Conservation (phyloP, 2,113 vertebrate species). For the mouse (Mus musculus) region DNA sequence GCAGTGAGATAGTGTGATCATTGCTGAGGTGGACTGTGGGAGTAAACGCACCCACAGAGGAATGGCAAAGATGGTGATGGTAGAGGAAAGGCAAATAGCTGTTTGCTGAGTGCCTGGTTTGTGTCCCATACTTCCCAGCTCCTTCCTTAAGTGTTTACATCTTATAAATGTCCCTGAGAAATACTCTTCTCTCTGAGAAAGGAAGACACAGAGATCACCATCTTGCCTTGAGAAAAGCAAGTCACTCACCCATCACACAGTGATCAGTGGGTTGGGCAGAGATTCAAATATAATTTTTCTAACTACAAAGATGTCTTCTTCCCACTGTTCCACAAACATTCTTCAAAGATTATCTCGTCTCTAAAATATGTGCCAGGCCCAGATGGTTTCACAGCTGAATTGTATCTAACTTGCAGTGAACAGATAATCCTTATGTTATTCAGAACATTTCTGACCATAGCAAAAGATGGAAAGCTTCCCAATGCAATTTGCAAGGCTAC, state of each 20-base stretch:
- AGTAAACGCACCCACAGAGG: not conserved
- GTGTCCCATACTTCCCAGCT: not conserved
- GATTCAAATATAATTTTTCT: slow-evolving; percentile 63
- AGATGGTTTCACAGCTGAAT: slow-evolving; percentile 83
- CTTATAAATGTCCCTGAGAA: slow-evolving; percentile 37
- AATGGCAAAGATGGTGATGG: not conserved
- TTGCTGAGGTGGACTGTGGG: not conserved
- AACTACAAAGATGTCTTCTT: slow-evolving; percentile 71
- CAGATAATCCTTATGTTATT: slow-evolving; percentile 82
- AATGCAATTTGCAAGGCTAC: slow-evolving; percentile 79
- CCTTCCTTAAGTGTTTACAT: not conserved
- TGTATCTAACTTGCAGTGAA: slow-evolving; percentile 80
- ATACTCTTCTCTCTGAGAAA: slow-evolving; percentile 11
- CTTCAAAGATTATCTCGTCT: slow-evolving; percentile 76
- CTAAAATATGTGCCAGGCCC: slow-evolving; percentile 81
- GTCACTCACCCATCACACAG: not conserved
- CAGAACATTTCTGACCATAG: slow-evolving; percentile 82
- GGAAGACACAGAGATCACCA: not conserved
- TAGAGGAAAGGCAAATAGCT: not conserved
- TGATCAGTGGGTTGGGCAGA: slow-evolving; percentile 37
- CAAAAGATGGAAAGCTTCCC: slow-evolving; percentile 80
- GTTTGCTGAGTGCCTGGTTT: not conserved
- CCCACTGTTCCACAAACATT: slow-evolving; percentile 67
- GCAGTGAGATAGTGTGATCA: not conserved
- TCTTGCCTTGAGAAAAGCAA: slow-evolving; percentile 51